Percentiles rank a stretch among this genome's conserved stretches.
Conservation (phyloP, 2,888 invertebrate species). For the Dasypogon diadema region DNA sequence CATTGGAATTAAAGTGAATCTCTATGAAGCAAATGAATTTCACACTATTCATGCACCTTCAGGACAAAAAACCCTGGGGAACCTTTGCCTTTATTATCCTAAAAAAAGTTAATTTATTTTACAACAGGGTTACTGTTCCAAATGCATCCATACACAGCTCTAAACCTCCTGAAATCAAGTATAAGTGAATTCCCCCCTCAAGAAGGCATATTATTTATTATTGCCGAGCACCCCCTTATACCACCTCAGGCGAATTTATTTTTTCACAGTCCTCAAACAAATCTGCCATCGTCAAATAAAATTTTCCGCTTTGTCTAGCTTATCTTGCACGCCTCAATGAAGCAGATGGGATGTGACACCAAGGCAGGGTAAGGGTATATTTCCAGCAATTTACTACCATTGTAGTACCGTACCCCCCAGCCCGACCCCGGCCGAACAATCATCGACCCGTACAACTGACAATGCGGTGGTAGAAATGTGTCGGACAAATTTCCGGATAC, state of each 20-base stretch:
- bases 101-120: too few relatives aligned
- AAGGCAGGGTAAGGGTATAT: not conserved
- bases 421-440: not conserved
- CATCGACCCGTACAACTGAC: too few relatives aligned
- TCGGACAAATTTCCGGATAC: conserved; percentile 27
- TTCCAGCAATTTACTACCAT: conserved; percentile 8
- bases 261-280: not conserved
- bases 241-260: not conserved
- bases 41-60: too few relatives aligned
- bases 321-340: conserved; percentile 7
- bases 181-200: too few relatives aligned
- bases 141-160: too few relatives aligned
- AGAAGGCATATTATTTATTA: too few relatives aligned
- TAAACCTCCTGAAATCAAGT: too few relatives aligned
- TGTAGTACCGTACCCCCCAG: not conserved
- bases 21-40: too few relatives aligned
- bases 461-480: not conserved
- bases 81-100: too few relatives aligned
- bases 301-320: conserved; percentile 35
- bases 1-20: too few relatives aligned
- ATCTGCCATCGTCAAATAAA: conserved; percentile 24
- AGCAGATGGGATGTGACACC: conserved; percentile 8
- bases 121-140: too few relatives aligned
- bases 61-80: too few relatives aligned
- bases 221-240: not conserved